Evolutionary conservation across 2,797 vertebrate genomes (phyloP), one percentile per base, ranked within the genome.

Genomic region (Characodon lateralis): DNA sequence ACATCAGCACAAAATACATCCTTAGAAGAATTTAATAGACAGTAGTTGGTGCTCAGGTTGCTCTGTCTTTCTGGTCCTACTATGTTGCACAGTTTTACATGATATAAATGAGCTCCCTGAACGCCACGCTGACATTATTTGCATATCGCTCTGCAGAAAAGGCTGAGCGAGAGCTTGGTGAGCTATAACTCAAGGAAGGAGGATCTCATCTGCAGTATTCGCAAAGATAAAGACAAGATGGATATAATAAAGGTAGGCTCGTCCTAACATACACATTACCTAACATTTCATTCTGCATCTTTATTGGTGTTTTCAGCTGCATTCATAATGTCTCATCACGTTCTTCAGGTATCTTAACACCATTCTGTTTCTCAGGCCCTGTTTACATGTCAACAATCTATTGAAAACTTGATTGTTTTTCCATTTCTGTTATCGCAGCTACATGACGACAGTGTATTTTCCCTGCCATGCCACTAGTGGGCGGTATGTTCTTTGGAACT

Each of bases 201-300:
- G 68, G 91, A 89, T 26, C 89, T 96, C 41, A 51, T 91, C 74
- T 87, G 13, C 77, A 91, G 89, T 75, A 95, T 96, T 85, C 87
- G 18, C n/a, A 83, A 76, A 46, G 90, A 85, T 0, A 91, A 95
- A 88, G 94, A 96, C 79, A 90, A 94, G 82, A 94, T 96, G 88
- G 89, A 94, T 77, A 80, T 79, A 78, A 94, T 97, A 91, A 95
- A 91, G 94, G 97, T 97, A 94, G 76, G 39, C 72, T 83, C 3
- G 41, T 78, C 46, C 0, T 31, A 75, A 56, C 56, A 55, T 71
- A 82, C 65, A 43, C 79, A 77, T 80, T 89, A 91, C 82, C 90
- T 91, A 90, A 74, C 79, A 87, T 77, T 43, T 74, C 59, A 0
- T 46, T 75, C 76, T 87, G 81, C 77, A 80, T 91, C 77, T 81